Percentiles rank a stretch among this genome's conserved stretches.
Conservation (phyloP, 2,888 invertebrate species). For the Apantesis nais region DNA sequence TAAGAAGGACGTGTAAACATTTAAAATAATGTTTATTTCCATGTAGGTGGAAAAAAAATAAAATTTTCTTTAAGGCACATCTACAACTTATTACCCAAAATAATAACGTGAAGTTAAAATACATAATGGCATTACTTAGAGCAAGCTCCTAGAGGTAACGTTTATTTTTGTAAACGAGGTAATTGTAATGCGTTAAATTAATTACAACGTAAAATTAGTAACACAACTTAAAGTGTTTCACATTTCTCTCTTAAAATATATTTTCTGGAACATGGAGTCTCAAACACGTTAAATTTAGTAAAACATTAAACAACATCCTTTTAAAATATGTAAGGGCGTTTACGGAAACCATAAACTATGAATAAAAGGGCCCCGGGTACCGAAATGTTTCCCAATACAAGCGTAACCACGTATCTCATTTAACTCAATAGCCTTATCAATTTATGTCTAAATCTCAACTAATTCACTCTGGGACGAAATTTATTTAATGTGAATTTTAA, state of each 20-base stretch:
- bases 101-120: not conserved
- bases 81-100: not conserved
- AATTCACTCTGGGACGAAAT: not conserved
- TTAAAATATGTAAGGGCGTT: conserved; percentile 3
- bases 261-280: not conserved
- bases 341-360: conserved; percentile 9
- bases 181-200: not conserved
- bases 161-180: not conserved
- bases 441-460: not conserved
- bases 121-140: not conserved
- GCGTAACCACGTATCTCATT: conserved; percentile 6
- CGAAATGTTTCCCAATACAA: conserved; percentile 10
- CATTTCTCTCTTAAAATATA: not conserved
- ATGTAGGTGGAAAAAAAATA: not conserved
- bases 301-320: not conserved
- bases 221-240: not conserved
- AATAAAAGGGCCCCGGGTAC: conserved; percentile 1
- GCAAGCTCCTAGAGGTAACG: not conserved
- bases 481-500: conserved; percentile 3
- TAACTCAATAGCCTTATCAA: conserved; percentile 13
- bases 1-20: not conserved
- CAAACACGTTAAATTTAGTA: not conserved
- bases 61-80: not conserved
- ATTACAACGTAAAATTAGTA: not conserved
- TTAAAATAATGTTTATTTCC: not conserved